Evolutionary conservation across 23 tunicate genomes (phyloP).

Genomic region (Ciona savignyi): DNA sequence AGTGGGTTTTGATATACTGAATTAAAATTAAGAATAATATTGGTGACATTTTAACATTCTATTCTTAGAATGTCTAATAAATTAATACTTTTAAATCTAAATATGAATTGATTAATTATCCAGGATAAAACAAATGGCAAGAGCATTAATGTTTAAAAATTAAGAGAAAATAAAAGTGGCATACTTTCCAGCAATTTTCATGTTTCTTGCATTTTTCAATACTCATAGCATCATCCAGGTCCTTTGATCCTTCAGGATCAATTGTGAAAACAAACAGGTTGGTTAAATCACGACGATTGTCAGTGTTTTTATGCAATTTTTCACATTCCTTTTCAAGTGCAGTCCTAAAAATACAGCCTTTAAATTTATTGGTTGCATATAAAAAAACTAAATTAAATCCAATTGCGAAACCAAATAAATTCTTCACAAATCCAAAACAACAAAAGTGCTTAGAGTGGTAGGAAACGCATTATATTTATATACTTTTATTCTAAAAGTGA

Average conservation of each 20-base stretch:
- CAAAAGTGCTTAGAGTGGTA: too few relatives aligned
- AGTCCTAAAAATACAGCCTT: too few relatives aligned
- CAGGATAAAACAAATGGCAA: too few relatives aligned
- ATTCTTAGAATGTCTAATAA: not conserved
- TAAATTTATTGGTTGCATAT: too few relatives aligned
- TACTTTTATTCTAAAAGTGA: too few relatives aligned
- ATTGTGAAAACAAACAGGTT: conserved; percentile 49
- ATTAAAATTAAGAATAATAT: not conserved
- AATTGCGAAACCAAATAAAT: too few relatives aligned
- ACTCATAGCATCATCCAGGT: conserved; percentile 70
- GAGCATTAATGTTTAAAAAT: too few relatives aligned
- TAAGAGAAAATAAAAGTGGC: not conserved
- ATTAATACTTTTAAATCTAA: not conserved
- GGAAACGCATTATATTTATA: too few relatives aligned
- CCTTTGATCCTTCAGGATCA: conserved; percentile 58
- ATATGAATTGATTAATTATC: too few relatives aligned
- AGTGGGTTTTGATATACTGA: not conserved
- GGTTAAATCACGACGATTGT: conserved; percentile 1
- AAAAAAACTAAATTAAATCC: too few relatives aligned
- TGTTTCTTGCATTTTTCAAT: conserved; percentile 41
- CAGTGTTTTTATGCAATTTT: not conserved
- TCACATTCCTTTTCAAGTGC: not conserved
- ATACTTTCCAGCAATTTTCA: conserved; percentile 26
- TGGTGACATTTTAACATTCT: not conserved
- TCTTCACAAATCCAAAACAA: too few relatives aligned